These are phyloP conservation scores for Characodon lateralis DNA, from an alignment of 2,797 vertebrate species.

Conservation along the genomic window DNA sequence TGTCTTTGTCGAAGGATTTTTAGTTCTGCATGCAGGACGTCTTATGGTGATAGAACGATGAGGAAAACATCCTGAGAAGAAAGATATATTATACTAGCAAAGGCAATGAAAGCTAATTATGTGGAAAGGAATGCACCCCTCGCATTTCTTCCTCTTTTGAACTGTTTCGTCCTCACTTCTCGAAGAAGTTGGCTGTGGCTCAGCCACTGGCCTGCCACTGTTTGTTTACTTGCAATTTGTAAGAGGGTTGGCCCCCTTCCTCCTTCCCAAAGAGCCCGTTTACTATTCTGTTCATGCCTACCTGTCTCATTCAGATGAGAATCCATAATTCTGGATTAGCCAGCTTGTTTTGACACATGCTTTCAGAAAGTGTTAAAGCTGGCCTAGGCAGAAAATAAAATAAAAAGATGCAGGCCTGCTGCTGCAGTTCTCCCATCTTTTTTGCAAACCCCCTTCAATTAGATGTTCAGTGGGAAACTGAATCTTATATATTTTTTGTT, in stretches of 20 bases:
- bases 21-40: constrained; percentile 10
- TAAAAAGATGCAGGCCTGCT: background rate
- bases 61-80: background rate
- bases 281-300: constrained; percentile 73
- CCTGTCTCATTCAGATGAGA: constrained; percentile 56
- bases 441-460: background rate
- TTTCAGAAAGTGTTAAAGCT: constrained; percentile 30
- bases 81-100: constrained; percentile 38
- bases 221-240: constrained; percentile 77
- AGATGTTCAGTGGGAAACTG: background rate
- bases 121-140: constrained; percentile 66
- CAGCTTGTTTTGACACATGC: constrained; percentile 28
- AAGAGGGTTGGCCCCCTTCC: constrained; percentile 58
- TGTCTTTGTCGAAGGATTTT: constrained; percentile 7
- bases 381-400: background rate
- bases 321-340: constrained; percentile 40
- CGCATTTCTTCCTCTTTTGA: constrained; percentile 17
- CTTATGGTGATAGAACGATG: constrained; percentile 9
- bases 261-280: constrained; percentile 60
- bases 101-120: constrained; percentile 66
- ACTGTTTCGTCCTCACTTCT: constrained; percentile 43
- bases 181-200: constrained; percentile 55
- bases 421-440: background rate
- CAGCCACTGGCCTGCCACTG: constrained; percentile 59
- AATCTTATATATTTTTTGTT: background rate